phyloP scores from a whole-genome alignment of 1,140 invertebrate species.

The Diabrotica undecimpunctata region DNA sequence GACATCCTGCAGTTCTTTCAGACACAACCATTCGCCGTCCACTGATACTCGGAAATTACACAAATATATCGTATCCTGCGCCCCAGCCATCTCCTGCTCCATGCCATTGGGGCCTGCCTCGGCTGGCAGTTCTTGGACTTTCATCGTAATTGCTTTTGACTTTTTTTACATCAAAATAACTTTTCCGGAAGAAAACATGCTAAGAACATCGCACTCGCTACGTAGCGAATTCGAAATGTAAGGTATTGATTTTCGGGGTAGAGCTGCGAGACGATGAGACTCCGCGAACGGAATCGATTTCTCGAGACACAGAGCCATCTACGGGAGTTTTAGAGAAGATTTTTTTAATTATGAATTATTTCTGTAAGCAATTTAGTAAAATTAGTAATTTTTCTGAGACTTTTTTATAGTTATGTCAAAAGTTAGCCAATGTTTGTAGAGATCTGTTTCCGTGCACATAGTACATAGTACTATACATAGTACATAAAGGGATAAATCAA shows the following conservation, averaged over 20 bases:
- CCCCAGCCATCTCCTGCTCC: conserved; percentile 71
- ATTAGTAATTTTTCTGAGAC: no score
- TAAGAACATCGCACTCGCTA: not conserved
- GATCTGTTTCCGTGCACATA: no score
- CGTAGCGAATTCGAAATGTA: not conserved
- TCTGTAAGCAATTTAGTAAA: no score
- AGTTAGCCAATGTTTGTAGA: no score
- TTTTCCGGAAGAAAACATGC: not conserved
- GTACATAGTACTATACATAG: no score
- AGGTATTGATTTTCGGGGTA: conserved; percentile 5
- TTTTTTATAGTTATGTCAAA: no score
- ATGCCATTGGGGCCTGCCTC: conserved; percentile 38
- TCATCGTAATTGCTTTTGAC: conserved; percentile 27
- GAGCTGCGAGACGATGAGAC: not conserved
- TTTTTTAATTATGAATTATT: no score
- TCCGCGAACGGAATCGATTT: no score
- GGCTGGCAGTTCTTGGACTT: conserved; percentile 38
- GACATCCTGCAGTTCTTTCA: conserved; percentile 89
- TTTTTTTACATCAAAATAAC: conserved; percentile 4
- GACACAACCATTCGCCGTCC: conserved; percentile 95
- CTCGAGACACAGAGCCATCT: no score
- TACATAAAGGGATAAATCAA: no score
- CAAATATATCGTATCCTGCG: conserved; percentile 93
- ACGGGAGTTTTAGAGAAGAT: no score
- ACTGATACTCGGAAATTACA: conserved; percentile 97